These are phyloP conservation scores for Gymnoscelis rufifasciata DNA, from an alignment of 2,888 invertebrate genomes.

Conservation along the genomic window DNA sequence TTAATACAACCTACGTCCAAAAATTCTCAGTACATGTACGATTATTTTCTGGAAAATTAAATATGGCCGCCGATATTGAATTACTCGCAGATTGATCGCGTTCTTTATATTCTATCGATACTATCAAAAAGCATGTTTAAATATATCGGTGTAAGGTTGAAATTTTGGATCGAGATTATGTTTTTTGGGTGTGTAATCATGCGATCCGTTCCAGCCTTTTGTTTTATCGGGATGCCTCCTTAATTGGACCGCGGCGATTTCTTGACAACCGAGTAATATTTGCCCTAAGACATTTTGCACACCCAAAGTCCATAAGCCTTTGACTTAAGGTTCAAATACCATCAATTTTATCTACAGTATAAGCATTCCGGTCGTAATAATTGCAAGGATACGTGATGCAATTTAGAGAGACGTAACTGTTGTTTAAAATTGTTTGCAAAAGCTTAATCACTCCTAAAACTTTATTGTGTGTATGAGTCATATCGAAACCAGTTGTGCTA, in stretches of 20 bases:
- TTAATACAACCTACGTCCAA: conserved; percentile 14
- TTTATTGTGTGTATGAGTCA: conserved; percentile 23
- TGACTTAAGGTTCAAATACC: conserved; percentile 19
- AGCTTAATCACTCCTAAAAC: conserved; percentile 22
- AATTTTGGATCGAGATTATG: conserved; percentile 26
- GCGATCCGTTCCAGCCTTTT: conserved; percentile 47
- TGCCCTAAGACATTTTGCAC: conserved; percentile 15
- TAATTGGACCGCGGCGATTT: conserved; percentile 49
- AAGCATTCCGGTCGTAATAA: conserved; percentile 25
- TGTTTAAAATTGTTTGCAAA: conserved; percentile 25
- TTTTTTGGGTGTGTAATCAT: conserved; percentile 38
- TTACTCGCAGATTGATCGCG: conserved; percentile 35
- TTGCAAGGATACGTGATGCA: conserved; percentile 29
- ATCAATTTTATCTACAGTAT: neutral
- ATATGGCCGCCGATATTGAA: conserved; percentile 50
- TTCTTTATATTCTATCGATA: conserved; percentile 25
- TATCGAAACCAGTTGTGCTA: neutral
- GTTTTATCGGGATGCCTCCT: conserved; percentile 41
- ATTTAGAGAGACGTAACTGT: conserved; percentile 29
- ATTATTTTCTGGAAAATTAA: conserved; percentile 34
- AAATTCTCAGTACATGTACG: conserved; percentile 28
- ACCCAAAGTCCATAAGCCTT: conserved; percentile 7
- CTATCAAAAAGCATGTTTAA: conserved; percentile 31
- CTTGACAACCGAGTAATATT: conserved; percentile 46
- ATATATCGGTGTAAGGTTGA: conserved; percentile 28